Conservation (phyloP, 2,888 invertebrate species). For the Xylocampa areola region DNA sequence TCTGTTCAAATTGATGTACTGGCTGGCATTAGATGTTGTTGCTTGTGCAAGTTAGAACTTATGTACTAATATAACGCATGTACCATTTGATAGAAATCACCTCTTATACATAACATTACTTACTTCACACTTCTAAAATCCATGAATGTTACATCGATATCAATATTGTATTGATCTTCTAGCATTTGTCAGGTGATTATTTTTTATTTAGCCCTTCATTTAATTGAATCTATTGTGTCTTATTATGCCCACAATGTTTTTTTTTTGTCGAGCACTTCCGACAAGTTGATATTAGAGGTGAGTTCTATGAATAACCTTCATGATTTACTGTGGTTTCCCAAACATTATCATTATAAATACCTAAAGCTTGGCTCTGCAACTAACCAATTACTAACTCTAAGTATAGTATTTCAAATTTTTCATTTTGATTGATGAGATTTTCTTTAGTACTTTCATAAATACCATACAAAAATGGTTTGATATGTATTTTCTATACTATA, state of each 20-base stretch:
- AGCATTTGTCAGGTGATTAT: conserved; percentile 91
- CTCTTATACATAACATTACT: conserved; percentile 81
- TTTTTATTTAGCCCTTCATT: conserved; percentile 71
- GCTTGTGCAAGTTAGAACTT: conserved; percentile 76
- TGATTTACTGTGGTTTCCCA: conserved; percentile 42
- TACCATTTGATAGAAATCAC: conserved; percentile 80
- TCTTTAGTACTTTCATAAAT: conserved; percentile 12
- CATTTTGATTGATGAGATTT: conserved; percentile 1
- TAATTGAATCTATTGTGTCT: conserved; percentile 46
- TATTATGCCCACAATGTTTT: conserved; percentile 48
- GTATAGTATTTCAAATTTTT: not conserved
- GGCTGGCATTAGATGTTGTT: conserved; percentile 65
- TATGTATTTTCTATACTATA: conserved; percentile 18
- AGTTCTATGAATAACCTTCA: conserved; percentile 76
- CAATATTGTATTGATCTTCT: conserved; percentile 84
- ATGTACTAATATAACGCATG: conserved; percentile 77
- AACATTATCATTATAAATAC: conserved; percentile 59
- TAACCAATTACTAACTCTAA: conserved; percentile 55
- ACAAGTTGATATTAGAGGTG: conserved; percentile 81
- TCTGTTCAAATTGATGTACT: conserved; percentile 29
- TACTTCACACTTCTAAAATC: conserved; percentile 77
- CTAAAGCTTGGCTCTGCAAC: conserved; percentile 65
- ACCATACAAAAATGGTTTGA: conserved; percentile 46
- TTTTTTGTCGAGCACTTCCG: conserved; percentile 64
- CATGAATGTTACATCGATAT: conserved; percentile 83